Evolutionary conservation across 2,113 vertebrate species (phyloP), one percentile per base, ranked within the genome.

Genomic region (Chaenogobius annularis): DNA sequence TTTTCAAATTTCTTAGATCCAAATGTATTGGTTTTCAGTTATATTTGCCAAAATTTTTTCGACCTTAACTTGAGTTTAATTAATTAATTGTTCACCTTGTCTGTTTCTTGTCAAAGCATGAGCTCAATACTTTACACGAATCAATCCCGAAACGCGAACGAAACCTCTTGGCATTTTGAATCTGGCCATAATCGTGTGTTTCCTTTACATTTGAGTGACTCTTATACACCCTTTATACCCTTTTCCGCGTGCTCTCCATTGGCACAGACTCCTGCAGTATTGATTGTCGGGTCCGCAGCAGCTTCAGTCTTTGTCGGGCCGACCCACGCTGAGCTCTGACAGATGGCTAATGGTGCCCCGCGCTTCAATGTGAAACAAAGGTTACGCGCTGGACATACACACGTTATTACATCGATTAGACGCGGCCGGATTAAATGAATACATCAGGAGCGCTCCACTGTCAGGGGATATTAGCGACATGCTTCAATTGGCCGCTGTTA

Each of bases 301-400:
- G 85, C 78, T 73, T 78, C 71, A n/a, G 70, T 13, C 66, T 73
- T 87, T 81, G 78, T 83, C 71, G 80, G 70, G 46, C 62, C 14
- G 70, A 71, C 59, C 56, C 87, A 75, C 44, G 85, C 86, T 85
- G 88, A 73, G 85, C 73, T 68, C 70, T 79, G 84, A 88, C 90
- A 90, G 90, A 90, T 90, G 90, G 89, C 58, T 81, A 82, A 78
- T 82, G 72, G 83, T 47, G 80, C 85, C 68, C 50, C 71, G 73
- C 80, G 66, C 10, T 17, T 80, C 72, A 66, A 48, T 77, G 74
- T 79, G 73, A 85, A 77, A 68, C 81, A 77, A 82, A 88, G 86
- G 78, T 85, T 75, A 83, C 63, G 44, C 80, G 72, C 43, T 70
- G 67, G 70, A 83, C 72, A 13, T 73, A 23, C 70, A 11, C 79